Evolutionary conservation across 1,140 invertebrate species (phyloP).

Genomic region (Scaptomyza hsui): DNA sequence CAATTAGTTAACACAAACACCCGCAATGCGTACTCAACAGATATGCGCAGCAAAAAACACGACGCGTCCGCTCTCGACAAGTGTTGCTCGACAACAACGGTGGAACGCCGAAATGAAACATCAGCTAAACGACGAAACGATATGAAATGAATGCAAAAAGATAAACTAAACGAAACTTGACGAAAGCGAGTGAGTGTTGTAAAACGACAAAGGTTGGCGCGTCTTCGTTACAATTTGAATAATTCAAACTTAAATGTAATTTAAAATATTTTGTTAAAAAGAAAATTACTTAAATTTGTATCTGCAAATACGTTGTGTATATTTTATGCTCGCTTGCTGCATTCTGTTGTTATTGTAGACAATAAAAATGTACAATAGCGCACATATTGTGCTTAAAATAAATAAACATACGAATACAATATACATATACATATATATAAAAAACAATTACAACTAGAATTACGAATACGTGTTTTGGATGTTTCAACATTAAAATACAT

Average conservation of each 20-base stretch:
- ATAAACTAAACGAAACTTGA: conserved; percentile 17
- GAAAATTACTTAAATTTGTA: background rate
- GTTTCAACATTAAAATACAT: conserved; percentile 72
- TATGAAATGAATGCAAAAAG: conserved; percentile 4
- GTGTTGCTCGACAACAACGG: conserved; percentile 31
- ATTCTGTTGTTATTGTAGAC: conserved; percentile 35
- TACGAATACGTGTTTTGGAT: conserved; percentile 65
- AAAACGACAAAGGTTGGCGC: background rate
- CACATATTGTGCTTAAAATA: conserved; percentile 62
- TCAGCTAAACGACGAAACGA: background rate
- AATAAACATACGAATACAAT: conserved; percentile 64
- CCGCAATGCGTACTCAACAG: conserved; percentile 33
- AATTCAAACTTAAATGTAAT: background rate
- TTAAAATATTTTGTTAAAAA: background rate
- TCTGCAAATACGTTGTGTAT: conserved; percentile 33
- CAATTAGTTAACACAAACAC: conserved; percentile 35
- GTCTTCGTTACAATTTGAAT: background rate
- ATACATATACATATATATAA: conserved; percentile 49
- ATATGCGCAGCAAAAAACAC: conserved; percentile 21
- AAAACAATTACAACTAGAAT: conserved; percentile 61
- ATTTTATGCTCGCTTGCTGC: conserved; percentile 12
- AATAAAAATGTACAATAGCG: conserved; percentile 69
- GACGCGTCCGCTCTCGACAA: conserved; percentile 24
- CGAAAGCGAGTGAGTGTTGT: conserved; percentile 27
- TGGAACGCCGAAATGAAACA: conserved; percentile 7